Evolutionary conservation across 2,113 vertebrate species (phyloP).

Genomic region (Danio rerio): DNA sequence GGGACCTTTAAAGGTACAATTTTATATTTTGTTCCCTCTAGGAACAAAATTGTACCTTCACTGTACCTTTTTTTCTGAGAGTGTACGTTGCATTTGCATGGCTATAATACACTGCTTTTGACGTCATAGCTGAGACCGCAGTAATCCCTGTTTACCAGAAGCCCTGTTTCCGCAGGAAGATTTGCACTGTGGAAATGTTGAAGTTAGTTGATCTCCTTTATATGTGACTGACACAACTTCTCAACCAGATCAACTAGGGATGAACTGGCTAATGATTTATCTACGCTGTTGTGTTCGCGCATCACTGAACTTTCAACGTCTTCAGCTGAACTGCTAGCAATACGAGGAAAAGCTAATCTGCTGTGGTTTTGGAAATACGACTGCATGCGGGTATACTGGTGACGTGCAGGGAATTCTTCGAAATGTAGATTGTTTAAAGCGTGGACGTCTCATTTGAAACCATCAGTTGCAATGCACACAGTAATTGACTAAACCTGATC

Average conservation of each 20-base stretch:
- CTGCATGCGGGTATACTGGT: constrained; percentile 19
- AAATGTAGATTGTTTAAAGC: constrained; percentile 15
- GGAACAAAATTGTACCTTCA: too few species aligned
- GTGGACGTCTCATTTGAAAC: constrained; percentile 26
- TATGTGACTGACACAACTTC: constrained; percentile 18
- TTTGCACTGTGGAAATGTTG: constrained; percentile 39
- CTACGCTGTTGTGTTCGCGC: constrained; percentile 3
- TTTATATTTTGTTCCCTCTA: too few species aligned
- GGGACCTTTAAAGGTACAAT: too few species aligned
- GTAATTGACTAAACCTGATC: constrained; percentile 28
- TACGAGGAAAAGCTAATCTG: constrained; percentile 31
- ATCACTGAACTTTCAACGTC: constrained; percentile 19
- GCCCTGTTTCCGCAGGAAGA: constrained; percentile 7
- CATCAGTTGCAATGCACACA: constrained; percentile 3
- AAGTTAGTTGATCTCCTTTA: constrained; percentile 31
- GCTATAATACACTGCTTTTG: not conserved
- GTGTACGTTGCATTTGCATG: not conserved
- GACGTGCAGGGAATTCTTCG: constrained; percentile 7
- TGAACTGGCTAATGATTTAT: constrained; percentile 40
- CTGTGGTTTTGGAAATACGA: constrained; percentile 45
- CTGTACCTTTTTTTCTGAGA: too few species aligned
- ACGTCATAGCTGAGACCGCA: constrained; percentile 37
- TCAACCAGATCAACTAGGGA: constrained; percentile 28
- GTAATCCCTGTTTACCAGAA: constrained; percentile 47
- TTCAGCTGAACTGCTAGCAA: constrained; percentile 25